These are phyloP conservation scores for Oceanites oceanicus DNA, from an alignment of 2,113 vertebrate genomes.

Conservation along the genomic window DNA sequence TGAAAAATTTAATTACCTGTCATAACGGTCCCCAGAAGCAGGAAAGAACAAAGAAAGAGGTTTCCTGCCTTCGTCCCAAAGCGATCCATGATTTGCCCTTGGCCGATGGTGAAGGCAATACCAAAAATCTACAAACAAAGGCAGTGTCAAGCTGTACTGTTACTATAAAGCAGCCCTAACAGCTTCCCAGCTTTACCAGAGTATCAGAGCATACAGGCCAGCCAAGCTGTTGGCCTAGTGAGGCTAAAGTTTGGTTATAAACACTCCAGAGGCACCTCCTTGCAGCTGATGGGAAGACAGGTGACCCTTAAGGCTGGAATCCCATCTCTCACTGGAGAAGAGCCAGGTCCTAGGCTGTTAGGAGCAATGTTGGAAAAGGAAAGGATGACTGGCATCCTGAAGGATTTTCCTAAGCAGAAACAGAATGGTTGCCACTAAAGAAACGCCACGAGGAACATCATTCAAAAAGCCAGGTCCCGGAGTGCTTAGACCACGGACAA, in stretches of 20 bases:
- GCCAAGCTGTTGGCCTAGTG: not conserved
- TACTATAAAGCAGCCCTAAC: not conserved
- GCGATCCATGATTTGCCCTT: slow-evolving; percentile 86
- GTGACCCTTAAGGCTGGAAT: not conserved
- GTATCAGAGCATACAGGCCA: not conserved
- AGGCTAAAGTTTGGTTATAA: not conserved
- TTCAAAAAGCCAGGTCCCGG: not conserved
- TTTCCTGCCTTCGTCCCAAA: slow-evolving; percentile 85
- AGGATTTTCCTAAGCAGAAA: not conserved
- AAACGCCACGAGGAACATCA: not conserved
- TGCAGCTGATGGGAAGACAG: not conserved
- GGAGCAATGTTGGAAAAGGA: not conserved
- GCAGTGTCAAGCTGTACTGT: not conserved
- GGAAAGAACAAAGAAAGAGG: slow-evolving; percentile 86
- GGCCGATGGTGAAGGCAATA: slow-evolving; percentile 90
- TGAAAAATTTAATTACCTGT: slow-evolving; percentile 79
- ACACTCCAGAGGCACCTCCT: not conserved
- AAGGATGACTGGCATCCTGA: not conserved
- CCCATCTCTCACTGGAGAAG: not conserved
- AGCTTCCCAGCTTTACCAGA: not conserved
- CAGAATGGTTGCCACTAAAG: not conserved
- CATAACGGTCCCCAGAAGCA: slow-evolving; percentile 82
- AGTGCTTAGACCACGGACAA: not conserved
- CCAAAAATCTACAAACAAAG: slow-evolving; percentile 86
- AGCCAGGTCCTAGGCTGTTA: not conserved